Conservation (phyloP, 2,888 invertebrate genomes). For the Brachynemurus nebulosus region DNA sequence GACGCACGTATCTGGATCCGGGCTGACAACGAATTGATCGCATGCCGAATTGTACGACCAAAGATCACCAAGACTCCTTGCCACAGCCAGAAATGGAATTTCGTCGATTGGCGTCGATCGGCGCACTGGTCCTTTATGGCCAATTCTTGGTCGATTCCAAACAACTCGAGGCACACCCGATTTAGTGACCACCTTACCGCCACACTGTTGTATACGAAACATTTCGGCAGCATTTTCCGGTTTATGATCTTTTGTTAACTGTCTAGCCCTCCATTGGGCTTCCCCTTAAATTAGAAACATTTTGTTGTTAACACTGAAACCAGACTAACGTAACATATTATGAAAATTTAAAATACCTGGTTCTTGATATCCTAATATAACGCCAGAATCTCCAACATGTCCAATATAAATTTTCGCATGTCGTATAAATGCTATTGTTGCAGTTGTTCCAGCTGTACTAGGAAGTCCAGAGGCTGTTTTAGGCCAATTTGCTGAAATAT, state of each 20-base stretch:
- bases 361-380: conserved; percentile 44
- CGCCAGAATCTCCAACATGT: conserved; percentile 97
- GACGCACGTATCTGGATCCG: conserved; percentile 80
- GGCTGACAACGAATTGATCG: conserved; percentile 92
- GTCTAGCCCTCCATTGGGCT: conserved; percentile 63
- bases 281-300: conserved; percentile 31
- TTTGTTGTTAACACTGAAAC: too few species aligned
- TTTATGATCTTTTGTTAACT: conserved; percentile 87
- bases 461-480: conserved; percentile 88
- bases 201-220: conserved; percentile 64
- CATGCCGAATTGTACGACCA: conserved; percentile 93
- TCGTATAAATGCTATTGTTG: conserved; percentile 88
- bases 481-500: conserved; percentile 75
- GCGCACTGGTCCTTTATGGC: conserved; percentile 75
- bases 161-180: conserved; percentile 90
- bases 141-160: conserved; percentile 84
- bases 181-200: conserved; percentile 64
- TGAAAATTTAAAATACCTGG: too few species aligned
- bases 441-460: conserved; percentile 95
- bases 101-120: conserved; percentile 84
- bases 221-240: conserved; percentile 80
- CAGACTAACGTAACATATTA: too few species aligned
- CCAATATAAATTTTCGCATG: conserved; percentile 91
- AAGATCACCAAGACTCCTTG: conserved; percentile 87
- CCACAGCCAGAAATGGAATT: conserved; percentile 92